Evolutionary conservation across 2,113 vertebrate species (phyloP), one percentile per base, ranked within the genome.

Genomic region (Anguilla japonica): DNA sequence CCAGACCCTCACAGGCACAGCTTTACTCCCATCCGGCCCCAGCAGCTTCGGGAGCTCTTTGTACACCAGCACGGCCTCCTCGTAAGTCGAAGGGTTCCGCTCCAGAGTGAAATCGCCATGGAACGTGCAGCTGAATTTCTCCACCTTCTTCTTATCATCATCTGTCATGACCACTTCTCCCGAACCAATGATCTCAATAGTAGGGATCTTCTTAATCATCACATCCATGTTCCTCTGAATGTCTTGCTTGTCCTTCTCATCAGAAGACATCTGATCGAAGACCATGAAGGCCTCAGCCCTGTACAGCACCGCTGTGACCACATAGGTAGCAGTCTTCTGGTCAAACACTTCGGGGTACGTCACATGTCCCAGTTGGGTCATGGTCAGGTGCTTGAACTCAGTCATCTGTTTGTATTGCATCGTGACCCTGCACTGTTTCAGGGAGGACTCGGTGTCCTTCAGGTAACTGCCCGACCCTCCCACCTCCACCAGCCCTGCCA

Each of bases 1-100:
- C 93, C 92, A 95, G 81, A 95, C 94, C 41, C 26, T 90, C 40
- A 93, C 0, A 46, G 95, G 94, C 13, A 95, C 89, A 0, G 90
- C 89, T 0, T 93, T 91, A 40, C 92, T 87, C 13, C 88, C 88
- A 0, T 89, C 41, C 46, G 85, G 50, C 50, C 89, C 89, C 41
- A 91, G 84, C 7, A 88, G 78, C 29, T 50, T 41, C 53, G 91
- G 91, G 20, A 91, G 86, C 14, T 86, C 75, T 40, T 81, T 79
- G 63, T 90, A 91, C 14, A 90, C 84, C 22, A 80, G 87, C 2
- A 91, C 79, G 40, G 91, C 91, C 43, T 90, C 89, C 53, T 41
- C 56, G 81, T 85, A 91, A 8, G 75, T 83, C 11, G 84, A 56
- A 3, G 89, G 87, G 67, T 90, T 90, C 16, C 79, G 81, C 29